Percentiles rank a stretch among this genome's conserved stretches.
Evolutionary conservation across 2,888 invertebrate genomes (phyloP).

Genomic region (Linnaemya vulpina): DNA sequence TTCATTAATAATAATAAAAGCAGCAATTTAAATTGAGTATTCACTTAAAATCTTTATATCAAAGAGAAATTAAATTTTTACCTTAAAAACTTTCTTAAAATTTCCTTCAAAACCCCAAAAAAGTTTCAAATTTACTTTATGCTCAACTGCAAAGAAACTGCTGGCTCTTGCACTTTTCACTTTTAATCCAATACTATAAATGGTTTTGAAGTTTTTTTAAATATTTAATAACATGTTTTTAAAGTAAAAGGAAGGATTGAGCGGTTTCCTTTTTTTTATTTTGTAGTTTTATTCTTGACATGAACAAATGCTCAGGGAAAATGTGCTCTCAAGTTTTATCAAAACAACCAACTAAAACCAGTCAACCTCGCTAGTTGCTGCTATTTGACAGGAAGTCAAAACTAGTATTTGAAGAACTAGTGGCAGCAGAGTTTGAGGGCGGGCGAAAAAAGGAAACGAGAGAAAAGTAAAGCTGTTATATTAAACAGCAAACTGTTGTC

Average conservation of each 20-base stretch:
- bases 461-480: slow-evolving; percentile 6
- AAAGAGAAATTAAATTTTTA: background rate
- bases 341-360: slow-evolving; percentile 29
- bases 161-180: background rate
- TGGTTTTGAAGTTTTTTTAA: slow-evolving; percentile 18
- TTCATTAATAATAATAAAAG: no score
- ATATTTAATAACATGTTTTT: slow-evolving; percentile 38
- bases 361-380: slow-evolving; percentile 29
- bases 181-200: slow-evolving; percentile 5
- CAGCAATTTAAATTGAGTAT: no score
- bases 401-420: slow-evolving; percentile 31
- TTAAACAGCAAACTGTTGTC: slow-evolving; percentile 21
- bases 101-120: background rate
- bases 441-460: background rate
- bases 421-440: slow-evolving; percentile 27
- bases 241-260: slow-evolving; percentile 32
- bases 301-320: slow-evolving; percentile 35
- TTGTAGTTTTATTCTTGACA: slow-evolving; percentile 2
- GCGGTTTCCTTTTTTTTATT: slow-evolving; percentile 20
- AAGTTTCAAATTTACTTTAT: background rate
- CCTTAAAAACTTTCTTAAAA: background rate
- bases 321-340: slow-evolving; percentile 10
- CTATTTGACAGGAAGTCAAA: slow-evolving; percentile 25
- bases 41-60: no score
- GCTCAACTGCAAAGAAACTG: background rate